Percentiles rank a stretch among this genome's conserved stretches.
These are phyloP conservation scores for Scaptomyza hsui DNA, from an alignment of 1,140 invertebrate species.

Conservation along the genomic window DNA sequence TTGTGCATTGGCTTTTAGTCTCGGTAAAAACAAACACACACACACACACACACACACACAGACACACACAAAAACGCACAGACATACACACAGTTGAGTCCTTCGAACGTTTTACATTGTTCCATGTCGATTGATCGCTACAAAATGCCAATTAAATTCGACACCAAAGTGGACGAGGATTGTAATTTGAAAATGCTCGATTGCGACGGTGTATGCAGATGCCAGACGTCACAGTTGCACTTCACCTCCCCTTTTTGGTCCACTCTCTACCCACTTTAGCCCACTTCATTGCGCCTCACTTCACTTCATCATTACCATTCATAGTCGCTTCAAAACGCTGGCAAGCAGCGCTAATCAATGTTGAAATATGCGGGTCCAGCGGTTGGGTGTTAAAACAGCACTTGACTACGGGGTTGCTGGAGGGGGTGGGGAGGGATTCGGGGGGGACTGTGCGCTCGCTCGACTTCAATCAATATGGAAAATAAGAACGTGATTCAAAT, in stretches of 20 bases:
- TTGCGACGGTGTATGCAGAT: constrained; percentile 1
- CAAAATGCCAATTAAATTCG: constrained; percentile 31
- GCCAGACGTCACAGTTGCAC: constrained; percentile 1
- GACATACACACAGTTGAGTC: neutral
- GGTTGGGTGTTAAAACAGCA: neutral
- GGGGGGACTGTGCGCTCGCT: neutral
- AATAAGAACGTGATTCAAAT: constrained; percentile 66
- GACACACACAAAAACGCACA: too few species aligned
- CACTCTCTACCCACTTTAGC: neutral
- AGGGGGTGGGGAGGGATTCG: neutral
- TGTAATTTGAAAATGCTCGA: constrained; percentile 30
- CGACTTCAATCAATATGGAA: constrained; percentile 73
- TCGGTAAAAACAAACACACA: too few species aligned
- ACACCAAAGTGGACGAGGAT: constrained; percentile 3
- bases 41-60: too few species aligned
- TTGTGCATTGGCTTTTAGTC: too few species aligned
- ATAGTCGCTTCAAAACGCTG: constrained; percentile 21
- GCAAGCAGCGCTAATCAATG: constrained; percentile 38
- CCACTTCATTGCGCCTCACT: neutral
- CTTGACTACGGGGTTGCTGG: too few species aligned
- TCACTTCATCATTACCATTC: constrained; percentile 25
- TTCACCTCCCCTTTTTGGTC: neutral
- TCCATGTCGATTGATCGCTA: constrained; percentile 6
- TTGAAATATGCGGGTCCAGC: constrained; percentile 27
- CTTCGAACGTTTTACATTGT: neutral